These are phyloP conservation scores for Porphyrio hochstetteri DNA, from an alignment of 2,113 vertebrate genomes.

Conservation along the genomic window DNA sequence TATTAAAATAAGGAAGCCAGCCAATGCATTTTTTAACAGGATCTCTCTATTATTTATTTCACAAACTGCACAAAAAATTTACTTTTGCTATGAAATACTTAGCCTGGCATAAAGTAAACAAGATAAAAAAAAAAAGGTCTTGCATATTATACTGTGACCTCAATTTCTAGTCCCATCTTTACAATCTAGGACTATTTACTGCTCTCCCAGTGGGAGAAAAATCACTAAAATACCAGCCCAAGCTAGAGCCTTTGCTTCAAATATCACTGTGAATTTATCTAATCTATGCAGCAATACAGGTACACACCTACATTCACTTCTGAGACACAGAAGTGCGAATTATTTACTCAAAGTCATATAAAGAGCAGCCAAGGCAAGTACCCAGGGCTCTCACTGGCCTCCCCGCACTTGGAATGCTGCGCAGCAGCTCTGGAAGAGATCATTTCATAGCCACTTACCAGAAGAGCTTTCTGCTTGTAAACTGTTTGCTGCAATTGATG, in stretches of 20 bases:
- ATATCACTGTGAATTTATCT: constrained; percentile 6
- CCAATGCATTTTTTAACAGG: constrained; percentile 58
- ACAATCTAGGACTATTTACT: constrained; percentile 29
- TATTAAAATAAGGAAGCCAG: constrained; percentile 61
- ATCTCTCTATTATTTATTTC: constrained; percentile 56
- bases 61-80: constrained; percentile 37
- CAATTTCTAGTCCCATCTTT: constrained; percentile 45
- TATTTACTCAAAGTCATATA: neutral
- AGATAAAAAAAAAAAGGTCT: neutral
- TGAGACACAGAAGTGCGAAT: neutral
- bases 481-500: neutral
- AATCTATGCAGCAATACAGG: neutral
- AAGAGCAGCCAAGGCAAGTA: neutral
- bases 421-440: neutral
- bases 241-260: neutral
- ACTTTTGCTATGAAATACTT: constrained; percentile 48
- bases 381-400: neutral
- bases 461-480: neutral
- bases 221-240: neutral
- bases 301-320: neutral
- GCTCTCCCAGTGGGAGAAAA: constrained; percentile 2
- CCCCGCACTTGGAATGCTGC: neutral
- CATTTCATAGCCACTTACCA: neutral
- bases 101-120: constrained; percentile 37
- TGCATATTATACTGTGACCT: constrained; percentile 38